Percentiles rank a stretch among this genome's conserved stretches.
These are phyloP conservation scores for Rhinolophus sinicus DNA, from an alignment of 2,113 vertebrate species.

Conservation along the genomic window DNA sequence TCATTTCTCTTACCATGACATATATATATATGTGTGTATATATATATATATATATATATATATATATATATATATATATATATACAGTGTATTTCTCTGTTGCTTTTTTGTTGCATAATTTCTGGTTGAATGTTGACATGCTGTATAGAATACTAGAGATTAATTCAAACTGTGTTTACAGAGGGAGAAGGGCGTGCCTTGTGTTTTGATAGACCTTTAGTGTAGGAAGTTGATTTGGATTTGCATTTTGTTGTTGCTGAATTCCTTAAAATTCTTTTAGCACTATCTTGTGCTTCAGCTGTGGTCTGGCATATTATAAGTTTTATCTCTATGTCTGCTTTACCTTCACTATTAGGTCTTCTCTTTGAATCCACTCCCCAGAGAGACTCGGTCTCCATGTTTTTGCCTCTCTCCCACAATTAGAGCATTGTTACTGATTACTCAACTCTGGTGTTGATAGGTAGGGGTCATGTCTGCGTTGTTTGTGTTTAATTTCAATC, in stretches of 20 bases:
- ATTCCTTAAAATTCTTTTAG: not conserved
- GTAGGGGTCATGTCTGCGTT: not conserved
- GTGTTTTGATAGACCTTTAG: not conserved
- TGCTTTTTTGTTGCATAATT: not conserved
- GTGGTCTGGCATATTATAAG: not conserved
- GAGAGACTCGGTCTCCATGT: not conserved
- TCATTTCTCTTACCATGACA: not conserved
- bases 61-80: not conserved
- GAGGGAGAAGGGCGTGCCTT: not conserved
- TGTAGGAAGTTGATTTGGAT: not conserved
- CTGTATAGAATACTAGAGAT: not conserved
- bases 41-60: no score
- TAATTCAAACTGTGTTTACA: not conserved
- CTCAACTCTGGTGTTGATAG: not conserved
- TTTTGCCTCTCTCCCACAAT: not conserved
- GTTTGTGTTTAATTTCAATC: not conserved
- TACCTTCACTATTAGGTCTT: not conserved
- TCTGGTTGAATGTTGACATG: not conserved
- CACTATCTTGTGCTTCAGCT: not conserved
- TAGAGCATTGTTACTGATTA: not conserved
- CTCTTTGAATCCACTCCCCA: not conserved
- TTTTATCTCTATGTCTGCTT: not conserved
- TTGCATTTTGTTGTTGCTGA: not conserved
- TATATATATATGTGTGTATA: no score
- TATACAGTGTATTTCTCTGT: not conserved